Evolutionary conservation across 2,113 vertebrate species (phyloP).

Genomic region (Notothenia coriiceps): DNA sequence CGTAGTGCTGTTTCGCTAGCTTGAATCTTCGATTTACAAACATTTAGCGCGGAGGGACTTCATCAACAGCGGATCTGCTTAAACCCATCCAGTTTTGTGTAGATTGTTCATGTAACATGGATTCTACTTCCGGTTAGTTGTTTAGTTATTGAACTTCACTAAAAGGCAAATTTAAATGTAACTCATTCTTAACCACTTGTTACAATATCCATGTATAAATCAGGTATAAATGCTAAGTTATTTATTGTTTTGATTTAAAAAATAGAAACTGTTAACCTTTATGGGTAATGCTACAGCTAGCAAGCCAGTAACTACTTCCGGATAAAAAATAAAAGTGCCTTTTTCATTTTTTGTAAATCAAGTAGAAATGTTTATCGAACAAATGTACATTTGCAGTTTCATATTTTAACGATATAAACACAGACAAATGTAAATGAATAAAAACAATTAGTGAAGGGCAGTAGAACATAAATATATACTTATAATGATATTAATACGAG

Average conservation of each 20-base stretch:
- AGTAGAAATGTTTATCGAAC: too few relatives aligned
- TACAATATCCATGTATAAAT: not conserved
- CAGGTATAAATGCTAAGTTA: fast-evolving
- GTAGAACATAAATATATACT: too few relatives aligned
- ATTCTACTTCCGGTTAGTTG: not conserved
- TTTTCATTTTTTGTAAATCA: too few relatives aligned
- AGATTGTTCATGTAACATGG: fast-evolving
- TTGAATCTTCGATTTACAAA: not conserved
- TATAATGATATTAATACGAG: too few relatives aligned
- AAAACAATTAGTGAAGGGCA: too few relatives aligned
- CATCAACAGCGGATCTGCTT: not conserved
- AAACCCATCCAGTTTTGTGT: not conserved
- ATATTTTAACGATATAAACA: too few relatives aligned
- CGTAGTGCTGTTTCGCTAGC: not conserved
- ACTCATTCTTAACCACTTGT: not conserved
- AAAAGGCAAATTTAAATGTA: fast-evolving
- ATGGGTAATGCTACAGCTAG: not conserved
- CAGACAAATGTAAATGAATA: too few relatives aligned
- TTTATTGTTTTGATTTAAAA: not conserved
- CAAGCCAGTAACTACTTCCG: too few relatives aligned
- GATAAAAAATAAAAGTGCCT: too few relatives aligned
- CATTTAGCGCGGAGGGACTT: fast-evolving
- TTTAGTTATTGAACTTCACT: not conserved
- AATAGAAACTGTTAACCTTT: not conserved
- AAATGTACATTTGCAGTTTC: too few relatives aligned